Conservation (phyloP, 1,140 invertebrate genomes). For the Heliconius hermathena region DNA sequence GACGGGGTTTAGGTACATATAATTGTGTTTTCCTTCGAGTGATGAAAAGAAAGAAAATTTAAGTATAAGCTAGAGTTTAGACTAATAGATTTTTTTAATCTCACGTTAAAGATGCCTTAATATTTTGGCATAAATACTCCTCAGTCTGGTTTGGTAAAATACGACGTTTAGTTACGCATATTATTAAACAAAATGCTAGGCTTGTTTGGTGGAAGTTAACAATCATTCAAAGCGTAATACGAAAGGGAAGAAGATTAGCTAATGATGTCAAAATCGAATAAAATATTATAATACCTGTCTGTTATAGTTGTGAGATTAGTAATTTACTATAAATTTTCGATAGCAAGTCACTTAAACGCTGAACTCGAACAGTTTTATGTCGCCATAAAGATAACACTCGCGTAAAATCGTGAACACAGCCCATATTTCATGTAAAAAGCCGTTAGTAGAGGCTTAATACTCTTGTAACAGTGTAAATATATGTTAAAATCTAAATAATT, state of each 20-base stretch:
- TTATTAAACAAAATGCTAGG: too few species aligned
- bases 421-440: slow-evolving; percentile 2
- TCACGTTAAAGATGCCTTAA: too few species aligned
- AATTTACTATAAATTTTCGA: slow-evolving; percentile 9
- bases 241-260: neutral
- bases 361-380: slow-evolving; percentile 6
- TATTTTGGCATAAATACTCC: too few species aligned
- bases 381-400: slow-evolving; percentile 2
- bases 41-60: too few species aligned
- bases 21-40: too few species aligned
- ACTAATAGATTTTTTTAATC: too few species aligned
- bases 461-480: slow-evolving; percentile 6
- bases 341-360: slow-evolving; percentile 4
- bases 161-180: too few species aligned
- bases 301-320: neutral
- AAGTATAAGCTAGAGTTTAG: too few species aligned
- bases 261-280: neutral
- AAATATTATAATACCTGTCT: neutral
- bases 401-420: neutral
- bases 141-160: too few species aligned
- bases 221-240: too few species aligned
- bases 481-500: neutral
- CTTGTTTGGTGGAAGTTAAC: too few species aligned
- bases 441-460: neutral
- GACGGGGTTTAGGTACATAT: too few species aligned